Conservation (phyloP, 2,888 invertebrate species). For the Mythimna vitellina region DNA sequence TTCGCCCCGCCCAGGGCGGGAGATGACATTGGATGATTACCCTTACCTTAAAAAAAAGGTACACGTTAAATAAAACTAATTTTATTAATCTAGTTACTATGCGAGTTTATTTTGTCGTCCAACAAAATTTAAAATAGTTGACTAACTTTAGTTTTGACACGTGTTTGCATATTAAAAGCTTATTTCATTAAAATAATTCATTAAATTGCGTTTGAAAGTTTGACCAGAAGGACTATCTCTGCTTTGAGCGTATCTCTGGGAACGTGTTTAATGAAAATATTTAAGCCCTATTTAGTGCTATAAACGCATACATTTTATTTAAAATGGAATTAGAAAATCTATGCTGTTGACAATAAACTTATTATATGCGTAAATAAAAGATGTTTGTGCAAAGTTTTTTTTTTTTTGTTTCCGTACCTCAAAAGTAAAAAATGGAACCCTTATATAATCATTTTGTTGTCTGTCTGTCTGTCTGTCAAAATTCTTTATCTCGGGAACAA, state of each 20-base stretch:
- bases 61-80: background rate
- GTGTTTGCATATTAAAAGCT: slow-evolving; percentile 5
- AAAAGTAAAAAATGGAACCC: no score
- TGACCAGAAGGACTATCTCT: background rate
- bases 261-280: slow-evolving; percentile 17
- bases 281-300: background rate
- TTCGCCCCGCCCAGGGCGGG: no score
- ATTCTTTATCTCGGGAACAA: no score
- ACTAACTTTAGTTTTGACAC: background rate
- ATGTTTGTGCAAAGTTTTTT: background rate
- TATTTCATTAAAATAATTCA: slow-evolving; percentile 13
- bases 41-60: no score
- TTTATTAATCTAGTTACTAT: background rate
- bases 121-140: slow-evolving; percentile 10
- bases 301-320: background rate
- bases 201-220: slow-evolving; percentile 24
- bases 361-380: background rate
- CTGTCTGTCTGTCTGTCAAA: no score
- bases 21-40: no score
- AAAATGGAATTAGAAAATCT: background rate
- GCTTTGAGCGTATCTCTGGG: background rate
- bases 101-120: background rate
- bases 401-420: no score
- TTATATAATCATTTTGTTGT: no score
- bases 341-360: background rate